phyloP scores from a whole-genome alignment of 2,113 vertebrate genomes.

The Cebus imitator region DNA sequence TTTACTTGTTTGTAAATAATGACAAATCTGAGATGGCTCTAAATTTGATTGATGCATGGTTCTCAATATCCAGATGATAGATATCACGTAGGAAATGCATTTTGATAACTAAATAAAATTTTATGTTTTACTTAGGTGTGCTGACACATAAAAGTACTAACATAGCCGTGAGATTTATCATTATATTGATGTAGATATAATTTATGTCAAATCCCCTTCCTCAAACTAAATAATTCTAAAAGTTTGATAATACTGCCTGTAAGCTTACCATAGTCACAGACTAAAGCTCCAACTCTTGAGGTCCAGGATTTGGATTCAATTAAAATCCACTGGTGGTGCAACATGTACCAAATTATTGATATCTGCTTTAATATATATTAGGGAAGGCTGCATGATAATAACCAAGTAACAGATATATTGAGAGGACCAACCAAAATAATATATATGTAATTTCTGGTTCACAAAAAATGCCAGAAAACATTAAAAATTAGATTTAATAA shows the following conservation, averaged over 20 bases:
- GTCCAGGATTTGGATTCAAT: not conserved
- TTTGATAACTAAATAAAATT: constrained; percentile 14
- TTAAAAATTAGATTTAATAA: constrained; percentile 43
- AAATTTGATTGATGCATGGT: not conserved
- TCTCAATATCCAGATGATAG: not conserved
- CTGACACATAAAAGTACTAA: not conserved
- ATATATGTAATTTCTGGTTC: not conserved
- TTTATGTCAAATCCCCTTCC: not conserved
- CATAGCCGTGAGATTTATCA: constrained; percentile 8
- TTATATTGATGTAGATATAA: not conserved
- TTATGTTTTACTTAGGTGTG: not conserved
- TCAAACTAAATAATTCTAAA: constrained; percentile 19
- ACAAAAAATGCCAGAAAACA: not conserved
- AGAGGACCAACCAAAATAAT: not conserved
- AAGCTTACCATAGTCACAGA: not conserved
- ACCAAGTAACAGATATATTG: not conserved
- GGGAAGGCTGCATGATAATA: not conserved
- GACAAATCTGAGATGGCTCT: not conserved
- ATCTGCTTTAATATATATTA: constrained; percentile 20
- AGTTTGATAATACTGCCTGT: not conserved
- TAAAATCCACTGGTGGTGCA: not conserved
- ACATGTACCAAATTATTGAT: not conserved
- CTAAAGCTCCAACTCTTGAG: not conserved
- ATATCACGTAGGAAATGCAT: not conserved
- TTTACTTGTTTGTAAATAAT: constrained; percentile 41